phyloP scores from a whole-genome alignment of 2,797 vertebrate species.

The Thripadectes ignobilis region DNA sequence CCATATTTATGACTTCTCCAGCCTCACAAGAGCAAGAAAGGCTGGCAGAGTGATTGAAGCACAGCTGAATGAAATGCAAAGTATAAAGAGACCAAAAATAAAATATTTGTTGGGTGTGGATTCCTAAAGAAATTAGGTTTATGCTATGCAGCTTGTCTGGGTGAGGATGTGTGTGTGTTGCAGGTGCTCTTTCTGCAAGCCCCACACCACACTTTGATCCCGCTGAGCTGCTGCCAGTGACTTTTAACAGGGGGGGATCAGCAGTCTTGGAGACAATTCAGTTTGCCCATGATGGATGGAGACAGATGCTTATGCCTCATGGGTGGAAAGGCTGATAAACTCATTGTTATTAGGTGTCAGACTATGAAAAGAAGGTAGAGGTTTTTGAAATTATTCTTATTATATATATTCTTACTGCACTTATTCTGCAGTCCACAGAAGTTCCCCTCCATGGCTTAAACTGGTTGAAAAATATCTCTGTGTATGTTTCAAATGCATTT shows the following conservation, averaged over 20 bases:
- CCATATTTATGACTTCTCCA: slow-evolving; percentile 34
- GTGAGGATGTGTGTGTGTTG: background rate
- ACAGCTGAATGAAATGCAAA: background rate
- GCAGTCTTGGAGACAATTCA: background rate
- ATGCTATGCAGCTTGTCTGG: background rate
- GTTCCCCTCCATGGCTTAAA: background rate
- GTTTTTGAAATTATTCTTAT: background rate
- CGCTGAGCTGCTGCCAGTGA: background rate
- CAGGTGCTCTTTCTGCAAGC: background rate
- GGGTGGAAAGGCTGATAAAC: background rate
- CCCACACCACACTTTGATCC: background rate
- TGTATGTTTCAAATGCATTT: background rate
- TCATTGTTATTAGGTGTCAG: background rate
- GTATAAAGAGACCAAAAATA: background rate
- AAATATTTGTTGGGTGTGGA: background rate
- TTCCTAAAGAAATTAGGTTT: background rate
- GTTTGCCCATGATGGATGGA: background rate
- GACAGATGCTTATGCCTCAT: background rate
- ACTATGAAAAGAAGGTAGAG: background rate
- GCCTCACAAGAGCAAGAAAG: background rate
- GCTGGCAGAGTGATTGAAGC: background rate
- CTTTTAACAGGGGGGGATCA: background rate
- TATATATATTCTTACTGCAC: no score
- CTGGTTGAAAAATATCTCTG: background rate
- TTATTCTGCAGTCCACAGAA: background rate